Conservation (phyloP, 2,113 vertebrate species). For the Podocnemis expansa region DNA sequence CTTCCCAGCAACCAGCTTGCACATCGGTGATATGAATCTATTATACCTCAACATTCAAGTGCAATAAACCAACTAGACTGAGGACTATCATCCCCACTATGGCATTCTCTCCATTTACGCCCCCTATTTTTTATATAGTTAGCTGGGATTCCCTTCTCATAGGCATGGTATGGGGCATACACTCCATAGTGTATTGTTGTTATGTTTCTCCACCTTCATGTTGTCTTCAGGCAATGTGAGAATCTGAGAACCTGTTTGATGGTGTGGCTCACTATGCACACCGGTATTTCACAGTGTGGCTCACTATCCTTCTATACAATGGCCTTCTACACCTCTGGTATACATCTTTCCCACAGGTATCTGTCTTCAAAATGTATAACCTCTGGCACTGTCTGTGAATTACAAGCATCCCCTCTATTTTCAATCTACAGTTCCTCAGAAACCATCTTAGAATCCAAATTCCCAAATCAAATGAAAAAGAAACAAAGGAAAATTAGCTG, state of each 20-base stretch:
- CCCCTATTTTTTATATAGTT: neutral
- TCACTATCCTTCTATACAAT: neutral
- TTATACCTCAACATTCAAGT: neutral
- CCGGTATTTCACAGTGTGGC: neutral
- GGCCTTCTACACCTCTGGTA: neutral
- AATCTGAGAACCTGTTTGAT: neutral
- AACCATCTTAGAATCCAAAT: neutral
- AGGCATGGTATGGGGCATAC: neutral
- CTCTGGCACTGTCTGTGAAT: neutral
- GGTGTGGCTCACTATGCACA: too few relatives aligned
- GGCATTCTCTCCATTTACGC: neutral
- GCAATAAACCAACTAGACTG: neutral
- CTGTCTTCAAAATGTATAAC: neutral
- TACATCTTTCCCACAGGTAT: neutral
- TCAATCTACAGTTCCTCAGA: neutral
- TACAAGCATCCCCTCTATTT: neutral
- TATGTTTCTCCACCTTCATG: neutral
- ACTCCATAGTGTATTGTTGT: rapidly evolving
- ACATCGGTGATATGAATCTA: neutral
- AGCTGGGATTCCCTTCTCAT: neutral
- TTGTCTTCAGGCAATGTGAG: neutral
- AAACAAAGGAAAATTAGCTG: neutral
- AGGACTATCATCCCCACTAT: neutral
- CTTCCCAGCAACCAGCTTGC: neutral
- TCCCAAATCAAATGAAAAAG: neutral